Evolutionary conservation across 2,888 invertebrate genomes (phyloP).

Genomic region (Cephus pygmeus): DNA sequence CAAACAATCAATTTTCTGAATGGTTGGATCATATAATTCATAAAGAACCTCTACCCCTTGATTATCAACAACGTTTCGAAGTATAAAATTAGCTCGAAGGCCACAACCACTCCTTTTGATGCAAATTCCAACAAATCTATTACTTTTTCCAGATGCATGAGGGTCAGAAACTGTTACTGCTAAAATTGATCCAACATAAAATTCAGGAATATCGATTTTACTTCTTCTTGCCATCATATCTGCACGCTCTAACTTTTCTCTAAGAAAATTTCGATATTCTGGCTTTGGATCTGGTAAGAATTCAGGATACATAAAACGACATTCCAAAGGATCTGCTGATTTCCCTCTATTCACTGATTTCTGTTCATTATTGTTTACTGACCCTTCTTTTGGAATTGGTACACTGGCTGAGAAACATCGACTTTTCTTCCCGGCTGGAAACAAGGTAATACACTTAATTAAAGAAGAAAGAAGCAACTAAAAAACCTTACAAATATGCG

Average conservation of each 20-base stretch:
- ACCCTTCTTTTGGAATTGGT: slow-evolving; percentile 4
- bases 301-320: slow-evolving; percentile 86
- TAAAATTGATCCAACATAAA: slow-evolving; percentile 95
- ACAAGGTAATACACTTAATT: background rate
- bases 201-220: slow-evolving; percentile 92
- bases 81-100: slow-evolving; percentile 83
- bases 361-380: slow-evolving; percentile 6
- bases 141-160: slow-evolving; percentile 85
- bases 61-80: slow-evolving; percentile 94
- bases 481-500: no score
- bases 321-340: slow-evolving; percentile 66
- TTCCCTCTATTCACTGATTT: slow-evolving; percentile 11
- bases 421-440: slow-evolving; percentile 21
- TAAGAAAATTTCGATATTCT: slow-evolving; percentile 79
- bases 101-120: slow-evolving; percentile 87
- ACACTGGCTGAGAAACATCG: slow-evolving; percentile 26
- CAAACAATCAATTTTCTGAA: slow-evolving; percentile 90
- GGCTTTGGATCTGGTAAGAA: slow-evolving; percentile 90
- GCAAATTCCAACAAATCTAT: slow-evolving; percentile 94
- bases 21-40: slow-evolving; percentile 93
- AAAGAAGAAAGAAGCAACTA: no score
- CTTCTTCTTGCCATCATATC: slow-evolving; percentile 92
- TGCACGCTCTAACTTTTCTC: slow-evolving; percentile 88
- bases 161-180: slow-evolving; percentile 89
- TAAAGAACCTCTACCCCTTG: slow-evolving; percentile 81